Evolutionary conservation across 1,140 invertebrate genomes (phyloP), one percentile per base, ranked within the genome.

Genomic region (Nasonia longicornis): DNA sequence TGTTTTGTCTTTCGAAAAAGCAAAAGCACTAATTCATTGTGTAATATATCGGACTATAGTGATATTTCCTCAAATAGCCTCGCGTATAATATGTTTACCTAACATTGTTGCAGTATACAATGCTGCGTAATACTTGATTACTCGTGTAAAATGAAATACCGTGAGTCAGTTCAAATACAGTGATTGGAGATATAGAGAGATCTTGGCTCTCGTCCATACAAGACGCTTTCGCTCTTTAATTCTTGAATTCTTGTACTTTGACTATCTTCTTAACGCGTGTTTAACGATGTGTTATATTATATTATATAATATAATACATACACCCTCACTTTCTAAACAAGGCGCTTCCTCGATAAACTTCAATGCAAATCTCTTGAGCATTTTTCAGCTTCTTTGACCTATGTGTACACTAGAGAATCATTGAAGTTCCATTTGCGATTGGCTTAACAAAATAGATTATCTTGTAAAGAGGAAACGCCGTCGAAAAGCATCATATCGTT

Each of bases 1-100:
- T 86, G 84, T 84, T 86, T 86, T 83, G 78, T 87, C 84, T 83
- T 85, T 83, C 83, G 83, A 86, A 83, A 84, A 87, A 86, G 84
- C 86, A 86, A 86, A 87, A 87, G 86, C 84, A 87, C 86, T 85
- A 85, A 85, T 86, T 84, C 63, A 84, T 86, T 79, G 77, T 86
- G 77, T 45, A 58, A 84, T 84, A 85, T 83, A 84, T 83, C 81
- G 74, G 71, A 85, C 71, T 80, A 83, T 38, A 71, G 58, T 73
- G 75, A 80, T 72, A 70, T 78, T 77, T 83, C 67, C 64, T 77
- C 75, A 83, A 83, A 82, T 73, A 86, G 79, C 82, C 76, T 85
- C 73, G 71, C 64, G 72, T 83, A 77, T 58, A 31, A 66, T 73
- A 79, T 16, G 58, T 71, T 78, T 79, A 64, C 45, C 78, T 79